Evolutionary conservation across 2,113 vertebrate species (phyloP).

Genomic region (Ameiurus melas): DNA sequence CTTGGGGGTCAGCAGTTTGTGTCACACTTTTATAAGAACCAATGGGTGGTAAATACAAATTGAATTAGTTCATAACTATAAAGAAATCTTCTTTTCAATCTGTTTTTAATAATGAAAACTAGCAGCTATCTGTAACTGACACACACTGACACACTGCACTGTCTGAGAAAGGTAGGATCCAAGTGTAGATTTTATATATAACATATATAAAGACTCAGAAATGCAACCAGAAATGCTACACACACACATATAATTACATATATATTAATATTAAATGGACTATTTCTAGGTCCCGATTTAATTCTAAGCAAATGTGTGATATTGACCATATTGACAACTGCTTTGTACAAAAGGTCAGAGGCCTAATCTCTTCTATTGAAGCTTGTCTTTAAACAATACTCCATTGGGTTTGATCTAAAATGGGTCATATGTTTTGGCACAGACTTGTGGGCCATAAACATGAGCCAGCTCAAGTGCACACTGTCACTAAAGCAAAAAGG

Average conservation of each 20-base stretch:
- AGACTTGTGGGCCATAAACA: background rate
- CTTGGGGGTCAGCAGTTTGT: background rate
- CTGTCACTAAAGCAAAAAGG: background rate
- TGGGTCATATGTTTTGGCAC: background rate
- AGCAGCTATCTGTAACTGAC: background rate
- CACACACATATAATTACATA: too few species aligned
- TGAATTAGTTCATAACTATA: background rate
- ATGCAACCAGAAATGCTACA: too few species aligned
- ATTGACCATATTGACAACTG: too few species aligned
- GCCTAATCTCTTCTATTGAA: background rate
- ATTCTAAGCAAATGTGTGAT: background rate
- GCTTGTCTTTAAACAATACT: background rate
- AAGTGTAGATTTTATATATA: background rate
- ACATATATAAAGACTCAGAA: background rate
- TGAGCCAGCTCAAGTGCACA: background rate
- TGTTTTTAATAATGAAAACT: background rate
- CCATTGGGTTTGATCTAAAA: background rate
- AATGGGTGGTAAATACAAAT: background rate
- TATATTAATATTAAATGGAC: background rate
- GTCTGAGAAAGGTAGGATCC: background rate
- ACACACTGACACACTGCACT: background rate
- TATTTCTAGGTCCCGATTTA: background rate
- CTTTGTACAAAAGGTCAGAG: too few species aligned
- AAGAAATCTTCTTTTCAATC: background rate
- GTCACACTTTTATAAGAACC: background rate